Conservation (phyloP, 2,888 invertebrate species). For the Tetranychus truncatus region DNA sequence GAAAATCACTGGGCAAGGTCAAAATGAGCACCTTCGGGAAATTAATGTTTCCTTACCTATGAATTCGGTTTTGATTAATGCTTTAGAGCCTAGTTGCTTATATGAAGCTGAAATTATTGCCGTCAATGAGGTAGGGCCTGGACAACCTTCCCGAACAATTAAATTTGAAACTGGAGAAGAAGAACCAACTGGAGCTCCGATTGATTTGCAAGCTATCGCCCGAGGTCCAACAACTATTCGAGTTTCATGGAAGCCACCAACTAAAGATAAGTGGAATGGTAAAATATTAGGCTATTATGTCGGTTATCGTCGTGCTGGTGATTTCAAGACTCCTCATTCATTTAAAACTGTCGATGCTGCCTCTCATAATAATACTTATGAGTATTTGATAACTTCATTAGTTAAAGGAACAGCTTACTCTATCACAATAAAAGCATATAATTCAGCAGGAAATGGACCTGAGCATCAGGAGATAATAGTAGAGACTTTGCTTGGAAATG, state of each 20-base stretch:
- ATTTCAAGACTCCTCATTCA: constrained; percentile 23
- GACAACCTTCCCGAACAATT: constrained; percentile 25
- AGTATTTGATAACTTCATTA: constrained; percentile 26
- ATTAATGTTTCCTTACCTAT: constrained; percentile 25
- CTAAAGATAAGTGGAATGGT: constrained; percentile 27
- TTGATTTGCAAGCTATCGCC: constrained; percentile 25
- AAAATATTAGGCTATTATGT: constrained; percentile 27
- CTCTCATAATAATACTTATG: constrained; percentile 16
- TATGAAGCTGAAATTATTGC: constrained; percentile 27
- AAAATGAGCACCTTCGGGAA: constrained; percentile 25
- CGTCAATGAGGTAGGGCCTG: constrained; percentile 27
- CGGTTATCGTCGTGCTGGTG: constrained; percentile 20
- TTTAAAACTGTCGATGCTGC: constrained; percentile 26
- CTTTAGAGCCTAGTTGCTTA: constrained; percentile 25
- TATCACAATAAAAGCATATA: constrained; percentile 27
- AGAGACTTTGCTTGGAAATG: constrained; percentile 26
- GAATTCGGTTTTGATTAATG: constrained; percentile 22
- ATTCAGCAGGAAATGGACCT: constrained; percentile 27
- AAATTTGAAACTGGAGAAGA: constrained; percentile 27
- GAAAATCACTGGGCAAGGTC: constrained; percentile 24
- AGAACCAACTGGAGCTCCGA: constrained; percentile 27
- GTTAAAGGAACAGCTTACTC: constrained; percentile 26
- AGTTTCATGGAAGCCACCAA: constrained; percentile 27
- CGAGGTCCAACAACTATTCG: constrained; percentile 25
- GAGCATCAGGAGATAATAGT: constrained; percentile 26